Evolutionary conservation across 2,888 invertebrate species (phyloP), one percentile per base, ranked within the genome.

Genomic region (Limnephilus rhombicus): DNA sequence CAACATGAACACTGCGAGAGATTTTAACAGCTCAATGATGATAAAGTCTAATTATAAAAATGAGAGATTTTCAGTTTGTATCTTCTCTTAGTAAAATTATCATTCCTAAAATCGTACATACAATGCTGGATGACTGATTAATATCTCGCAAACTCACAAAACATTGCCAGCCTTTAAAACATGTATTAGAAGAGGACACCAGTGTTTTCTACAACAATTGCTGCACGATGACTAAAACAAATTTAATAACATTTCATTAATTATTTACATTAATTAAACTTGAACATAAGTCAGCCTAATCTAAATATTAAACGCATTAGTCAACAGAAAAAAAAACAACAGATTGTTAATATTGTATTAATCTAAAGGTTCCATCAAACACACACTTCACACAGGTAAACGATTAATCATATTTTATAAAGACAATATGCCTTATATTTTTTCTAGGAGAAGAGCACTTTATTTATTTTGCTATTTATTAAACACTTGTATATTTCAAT

Each of bases 361-460:
- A 68, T 68, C 68, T 68, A 68, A 68, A 68, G 68, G 41, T 85
- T 86, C 31, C 68, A n/a, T 90, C 68, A 29, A 85, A 85, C 85
- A 86, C 85, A 87, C 68, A 37, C 29, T 85, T 34, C 53, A 82
- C 89, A n/a, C 89, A 41, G 83, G 83, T 91, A 89, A 80, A 86
- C 89, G 89, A 85, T 85, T 91, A 91, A 91, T 91, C 85, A 91
- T 91, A 45, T 53, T 29, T 90, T 86, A 91, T 53, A 83, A 91
- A 93, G 93, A 93, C 93, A 93, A 92, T 93, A 93, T 93, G 92
- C 92, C 92, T 93, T 86, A 91, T 85, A 31, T 81, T 92, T 92
- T 92, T 92, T 89, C 83, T 93, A 93, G 45, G 87, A 92, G 93
- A 93, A 93, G 93, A 93, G 93, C 93, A 93, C 93, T 93, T 93